Evolutionary conservation across 2,888 invertebrate genomes (phyloP).

Genomic region (Gortyna flavago): DNA sequence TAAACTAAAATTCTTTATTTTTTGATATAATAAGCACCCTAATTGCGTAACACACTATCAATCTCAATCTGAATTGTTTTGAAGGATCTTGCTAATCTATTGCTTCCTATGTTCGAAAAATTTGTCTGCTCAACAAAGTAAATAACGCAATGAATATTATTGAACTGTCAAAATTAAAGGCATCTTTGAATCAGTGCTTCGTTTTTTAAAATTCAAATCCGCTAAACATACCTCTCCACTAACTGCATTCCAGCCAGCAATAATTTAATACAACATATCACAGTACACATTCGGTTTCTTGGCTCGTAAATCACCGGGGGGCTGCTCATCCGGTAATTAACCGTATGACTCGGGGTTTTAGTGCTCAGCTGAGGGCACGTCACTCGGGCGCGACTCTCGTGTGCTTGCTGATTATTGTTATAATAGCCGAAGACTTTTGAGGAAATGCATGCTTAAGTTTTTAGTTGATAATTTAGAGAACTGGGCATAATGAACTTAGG

Average conservation of each 20-base stretch:
- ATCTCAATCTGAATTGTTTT: background rate
- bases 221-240: background rate
- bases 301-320: slow-evolving; percentile 78
- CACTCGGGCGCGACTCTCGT: slow-evolving; percentile 43
- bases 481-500: background rate
- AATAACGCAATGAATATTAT: background rate
- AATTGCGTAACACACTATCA: background rate
- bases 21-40: background rate
- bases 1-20: background rate
- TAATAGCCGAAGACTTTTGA: slow-evolving; percentile 9
- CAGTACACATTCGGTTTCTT: slow-evolving; percentile 67
- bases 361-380: slow-evolving; percentile 63
- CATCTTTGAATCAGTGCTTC: background rate
- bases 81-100: background rate
- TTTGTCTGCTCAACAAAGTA: background rate
- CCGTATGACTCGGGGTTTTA: slow-evolving; percentile 76
- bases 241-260: slow-evolving; percentile 53
- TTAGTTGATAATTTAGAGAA: background rate
- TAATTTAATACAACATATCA: slow-evolving; percentile 65
- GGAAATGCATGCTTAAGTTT: background rate
- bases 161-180: background rate
- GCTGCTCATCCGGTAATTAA: slow-evolving; percentile 79
- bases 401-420: slow-evolving; percentile 55
- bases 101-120: background rate
- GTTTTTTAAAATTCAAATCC: background rate